A percentile compares a stretch with the other conserved stretches of the same genome.
Conservation (phyloP, 2,888 invertebrate species). For the Epirrhoe tristata region DNA sequence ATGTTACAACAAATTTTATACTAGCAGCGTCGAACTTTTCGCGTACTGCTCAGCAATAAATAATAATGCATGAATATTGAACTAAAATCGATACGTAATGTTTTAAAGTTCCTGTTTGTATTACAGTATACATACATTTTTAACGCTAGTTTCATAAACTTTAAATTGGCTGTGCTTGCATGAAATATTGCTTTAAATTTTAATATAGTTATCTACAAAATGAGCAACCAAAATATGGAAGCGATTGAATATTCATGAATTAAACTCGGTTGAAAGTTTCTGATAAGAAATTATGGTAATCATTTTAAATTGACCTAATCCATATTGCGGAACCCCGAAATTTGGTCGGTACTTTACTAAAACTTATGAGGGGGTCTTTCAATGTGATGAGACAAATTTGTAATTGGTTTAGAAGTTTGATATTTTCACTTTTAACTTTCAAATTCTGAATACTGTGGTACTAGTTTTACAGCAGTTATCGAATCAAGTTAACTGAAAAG, state of each 20-base stretch:
- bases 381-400: conserved; percentile 35
- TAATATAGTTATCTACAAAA: conserved; percentile 56
- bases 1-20: conserved; percentile 71
- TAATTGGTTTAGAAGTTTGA: conserved; percentile 19
- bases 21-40: conserved; percentile 62
- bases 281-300: conserved; percentile 78
- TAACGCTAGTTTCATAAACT: conserved; percentile 25
- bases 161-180: conserved; percentile 26
- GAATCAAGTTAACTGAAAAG: neutral
- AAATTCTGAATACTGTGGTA: neutral
- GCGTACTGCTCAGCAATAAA: conserved; percentile 67
- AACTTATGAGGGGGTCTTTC: conserved; percentile 59
- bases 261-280: conserved; percentile 68
- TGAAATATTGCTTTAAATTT: conserved; percentile 45
- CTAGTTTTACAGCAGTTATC: neutral
- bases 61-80: conserved; percentile 63
- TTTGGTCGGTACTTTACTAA: conserved; percentile 55
- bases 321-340: conserved; percentile 65
- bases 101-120: conserved; percentile 61
- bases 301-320: conserved; percentile 78
- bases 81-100: conserved; percentile 60
- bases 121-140: conserved; percentile 32
- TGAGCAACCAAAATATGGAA: conserved; percentile 60
- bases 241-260: conserved; percentile 70
- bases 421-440: conserved; percentile 6